phyloP scores from a whole-genome alignment of 2,113 vertebrate genomes.

The Paramisgurnus dabryanus region DNA sequence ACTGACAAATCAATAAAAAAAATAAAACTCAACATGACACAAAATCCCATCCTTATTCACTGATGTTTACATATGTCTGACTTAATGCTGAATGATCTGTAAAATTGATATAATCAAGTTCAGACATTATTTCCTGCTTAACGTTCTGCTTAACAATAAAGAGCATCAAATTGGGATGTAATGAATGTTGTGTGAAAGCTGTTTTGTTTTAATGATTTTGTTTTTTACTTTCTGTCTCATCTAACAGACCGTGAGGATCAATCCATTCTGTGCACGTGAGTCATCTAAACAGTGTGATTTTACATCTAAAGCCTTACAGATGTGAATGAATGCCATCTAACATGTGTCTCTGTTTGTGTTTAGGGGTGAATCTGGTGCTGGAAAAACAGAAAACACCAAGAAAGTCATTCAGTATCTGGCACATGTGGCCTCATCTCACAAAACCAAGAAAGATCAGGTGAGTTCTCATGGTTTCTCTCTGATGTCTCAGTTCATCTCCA shows the following conservation, averaged over 20 bases:
- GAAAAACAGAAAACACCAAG: conserved; percentile 98
- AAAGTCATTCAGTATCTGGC: conserved; percentile 99
- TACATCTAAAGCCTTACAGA: neutral
- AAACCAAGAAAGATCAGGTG: conserved; percentile 98
- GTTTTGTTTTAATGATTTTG: neutral
- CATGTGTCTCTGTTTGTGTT: neutral
- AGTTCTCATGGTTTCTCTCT: conserved; percentile 10
- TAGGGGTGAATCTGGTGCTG: conserved; percentile 97
- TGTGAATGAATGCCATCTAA: neutral
- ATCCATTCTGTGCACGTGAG: conserved; percentile 99
- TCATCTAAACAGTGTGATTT: conserved; percentile 51
- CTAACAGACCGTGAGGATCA: conserved; percentile 95
- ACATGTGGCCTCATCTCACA: conserved; percentile 95
- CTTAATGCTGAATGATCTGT: no score
- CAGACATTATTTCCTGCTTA: no score
- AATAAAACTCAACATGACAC: no score
- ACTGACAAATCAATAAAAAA: no score
- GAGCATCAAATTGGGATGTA: neutral
- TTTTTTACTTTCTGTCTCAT: conserved; percentile 35
- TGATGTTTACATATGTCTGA: no score
- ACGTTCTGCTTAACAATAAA: no score
- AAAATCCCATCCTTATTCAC: no score
- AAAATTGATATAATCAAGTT: no score
- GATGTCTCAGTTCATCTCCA: no score
- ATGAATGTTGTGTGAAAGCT: neutral